These are phyloP conservation scores for Phrynocephalus versicolor DNA, from an alignment of 2,113 vertebrate genomes.

Conservation along the genomic window DNA sequence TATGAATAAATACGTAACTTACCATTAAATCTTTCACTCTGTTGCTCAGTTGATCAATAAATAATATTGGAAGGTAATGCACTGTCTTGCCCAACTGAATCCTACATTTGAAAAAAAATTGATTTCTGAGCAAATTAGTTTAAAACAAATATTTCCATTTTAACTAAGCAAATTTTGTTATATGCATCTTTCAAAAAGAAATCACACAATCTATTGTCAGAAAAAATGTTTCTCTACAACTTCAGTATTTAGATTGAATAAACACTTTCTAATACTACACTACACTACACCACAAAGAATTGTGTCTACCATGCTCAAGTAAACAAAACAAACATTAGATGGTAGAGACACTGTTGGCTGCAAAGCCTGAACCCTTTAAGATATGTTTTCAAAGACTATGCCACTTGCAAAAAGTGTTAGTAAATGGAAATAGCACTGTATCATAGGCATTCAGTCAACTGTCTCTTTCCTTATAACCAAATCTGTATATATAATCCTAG, in stretches of 20 bases:
- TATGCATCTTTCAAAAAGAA: neutral
- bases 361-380: neutral
- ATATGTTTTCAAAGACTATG: neutral
- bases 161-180: neutral
- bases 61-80: slow-evolving; percentile 97
- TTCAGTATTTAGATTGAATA: neutral
- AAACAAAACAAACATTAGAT: neutral
- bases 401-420: neutral
- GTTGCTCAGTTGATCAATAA: slow-evolving; percentile 97
- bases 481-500: neutral
- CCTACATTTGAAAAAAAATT: slow-evolving; percentile 73
- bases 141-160: neutral
- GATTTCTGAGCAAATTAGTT: slow-evolving; percentile 41
- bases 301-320: neutral
- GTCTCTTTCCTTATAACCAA: neutral
- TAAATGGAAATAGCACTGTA: neutral
- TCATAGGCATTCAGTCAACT: neutral
- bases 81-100: slow-evolving; percentile 90
- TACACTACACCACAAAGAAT: no score
- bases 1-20: slow-evolving; percentile 50
- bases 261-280: neutral
- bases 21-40: slow-evolving; percentile 96
- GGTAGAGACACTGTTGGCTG: neutral
- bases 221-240: neutral
- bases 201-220: neutral